Base-by-base conservation (phyloP, 1,140 invertebrate genomes). In the Cyclargus thomasi region DNA sequence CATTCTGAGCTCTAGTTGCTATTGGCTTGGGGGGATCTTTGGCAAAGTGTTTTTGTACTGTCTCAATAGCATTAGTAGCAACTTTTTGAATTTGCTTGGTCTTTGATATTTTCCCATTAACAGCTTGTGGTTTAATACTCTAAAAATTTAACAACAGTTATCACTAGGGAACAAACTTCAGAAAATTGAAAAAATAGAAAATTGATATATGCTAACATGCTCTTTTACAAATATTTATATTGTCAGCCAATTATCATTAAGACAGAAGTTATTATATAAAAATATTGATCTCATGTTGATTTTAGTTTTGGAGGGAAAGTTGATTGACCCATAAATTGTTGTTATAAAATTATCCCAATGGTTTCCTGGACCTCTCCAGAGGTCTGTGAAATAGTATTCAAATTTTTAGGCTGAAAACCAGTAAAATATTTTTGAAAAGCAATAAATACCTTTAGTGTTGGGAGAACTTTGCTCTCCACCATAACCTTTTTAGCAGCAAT, bases 381-480 rank as follows among this genome's bases (percentile, higher is more conserved):
- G 11, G 14, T 16, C 39, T 16, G 39, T 8, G 0, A 16, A 47
- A 39, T 11, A 8, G 1, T 47, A 14, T 14, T 47, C 11, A 47
- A 11, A 47, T 8, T 29, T 29, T 29, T 8, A 29, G 29, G 29
- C 29, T 47, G 39, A 8, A 16, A 47, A 47, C 10, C 6, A 8
- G 10, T 47, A 39, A 39, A 1, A 4, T 0, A 69, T 74, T 67
- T 70, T 14, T 1, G 68, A 74, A 69, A 71, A 71, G 70, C 73
- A 73, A 77, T 39, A 69, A 20, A 74, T 75, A 89, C 92, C 85
- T 91, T 92, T 36, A 92, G 75, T 68, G 83, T 83, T 55, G 91
- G 90, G 22, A 92, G 79, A 72, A 88, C 78, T 88, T 91, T 92
- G 36, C 78, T 82, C 77, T 92, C 91, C 66, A 91, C 88, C 36